These are phyloP conservation scores for Chascanopsetta lugubris DNA, from an alignment of 2,113 vertebrate species.

Conservation along the genomic window DNA sequence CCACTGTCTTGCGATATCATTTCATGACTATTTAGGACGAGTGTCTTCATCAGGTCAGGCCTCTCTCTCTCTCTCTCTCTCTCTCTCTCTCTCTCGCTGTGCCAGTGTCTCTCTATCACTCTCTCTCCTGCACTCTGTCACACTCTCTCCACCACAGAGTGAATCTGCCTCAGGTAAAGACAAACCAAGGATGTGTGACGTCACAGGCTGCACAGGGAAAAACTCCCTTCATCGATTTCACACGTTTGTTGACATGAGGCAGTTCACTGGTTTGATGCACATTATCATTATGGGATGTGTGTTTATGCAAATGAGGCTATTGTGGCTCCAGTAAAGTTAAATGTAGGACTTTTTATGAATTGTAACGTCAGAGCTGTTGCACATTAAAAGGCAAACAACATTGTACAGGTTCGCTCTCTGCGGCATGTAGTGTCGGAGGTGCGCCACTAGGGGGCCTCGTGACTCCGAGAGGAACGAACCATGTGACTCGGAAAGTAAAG, in stretches of 20 bases:
- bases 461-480: too few species aligned
- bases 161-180: slow-evolving; percentile 46
- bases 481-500: too few species aligned
- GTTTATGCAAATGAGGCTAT: too few species aligned
- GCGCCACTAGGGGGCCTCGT: too few species aligned
- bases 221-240: not conserved
- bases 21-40: slow-evolving; percentile 37
- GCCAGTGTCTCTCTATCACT: not conserved
- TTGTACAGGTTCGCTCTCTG: too few species aligned
- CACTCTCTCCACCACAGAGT: not conserved
- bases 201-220: not conserved
- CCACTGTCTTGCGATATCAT: slow-evolving; percentile 17
- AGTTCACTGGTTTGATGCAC: not conserved
- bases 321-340: too few species aligned
- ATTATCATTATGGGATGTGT: not conserved
- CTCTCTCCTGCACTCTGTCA: not conserved
- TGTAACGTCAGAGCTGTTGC: too few species aligned
- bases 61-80: slow-evolving; percentile 3
- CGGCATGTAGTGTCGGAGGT: too few species aligned
- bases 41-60: slow-evolving; percentile 14
- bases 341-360: too few species aligned
- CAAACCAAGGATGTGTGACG: slow-evolving; percentile 37
- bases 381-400: too few species aligned
- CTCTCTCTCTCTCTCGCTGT: not conserved
- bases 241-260: not conserved